phyloP scores from a whole-genome alignment of 2,888 invertebrate genomes.

The Limenitis camilla region DNA sequence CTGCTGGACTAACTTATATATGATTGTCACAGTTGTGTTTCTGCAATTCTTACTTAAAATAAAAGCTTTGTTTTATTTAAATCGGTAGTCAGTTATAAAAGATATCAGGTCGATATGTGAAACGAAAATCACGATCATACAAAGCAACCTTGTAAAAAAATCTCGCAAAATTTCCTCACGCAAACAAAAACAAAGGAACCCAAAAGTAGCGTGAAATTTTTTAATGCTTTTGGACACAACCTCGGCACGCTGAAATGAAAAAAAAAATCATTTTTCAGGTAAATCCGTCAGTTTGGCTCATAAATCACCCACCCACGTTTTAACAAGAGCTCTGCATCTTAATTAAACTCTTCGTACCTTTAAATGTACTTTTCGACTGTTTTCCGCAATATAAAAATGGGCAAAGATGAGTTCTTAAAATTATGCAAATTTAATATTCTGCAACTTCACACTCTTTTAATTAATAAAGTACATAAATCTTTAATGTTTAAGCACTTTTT shows the following conservation, averaged over 20 bases:
- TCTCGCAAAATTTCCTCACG: background rate
- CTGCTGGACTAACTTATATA: too few species aligned
- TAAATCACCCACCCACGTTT: conserved; percentile 18
- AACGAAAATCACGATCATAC: background rate
- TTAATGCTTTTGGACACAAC: conserved; percentile 4
- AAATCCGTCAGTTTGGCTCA: conserved; percentile 13
- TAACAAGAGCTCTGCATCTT: conserved; percentile 19
- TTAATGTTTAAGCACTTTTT: too few species aligned
- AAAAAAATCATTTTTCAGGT: conserved; percentile 15
- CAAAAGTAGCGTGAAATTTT: background rate
- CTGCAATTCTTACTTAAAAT: too few species aligned
- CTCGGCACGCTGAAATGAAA: conserved; percentile 10
- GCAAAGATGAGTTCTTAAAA: background rate
- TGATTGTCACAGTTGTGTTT: too few species aligned
- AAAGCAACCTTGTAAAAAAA: background rate
- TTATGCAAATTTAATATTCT: background rate
- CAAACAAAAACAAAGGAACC: background rate
- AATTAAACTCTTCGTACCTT: conserved; percentile 18
- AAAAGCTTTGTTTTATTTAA: too few species aligned
- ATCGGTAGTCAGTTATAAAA: too few species aligned
- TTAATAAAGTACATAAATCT: background rate
- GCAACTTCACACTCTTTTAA: background rate
- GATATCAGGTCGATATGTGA: too few species aligned
- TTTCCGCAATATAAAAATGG: background rate
- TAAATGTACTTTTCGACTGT: conserved; percentile 12